Evolutionary conservation across 1,140 invertebrate species (phyloP).

Genomic region (Neodiprion virginianus): DNA sequence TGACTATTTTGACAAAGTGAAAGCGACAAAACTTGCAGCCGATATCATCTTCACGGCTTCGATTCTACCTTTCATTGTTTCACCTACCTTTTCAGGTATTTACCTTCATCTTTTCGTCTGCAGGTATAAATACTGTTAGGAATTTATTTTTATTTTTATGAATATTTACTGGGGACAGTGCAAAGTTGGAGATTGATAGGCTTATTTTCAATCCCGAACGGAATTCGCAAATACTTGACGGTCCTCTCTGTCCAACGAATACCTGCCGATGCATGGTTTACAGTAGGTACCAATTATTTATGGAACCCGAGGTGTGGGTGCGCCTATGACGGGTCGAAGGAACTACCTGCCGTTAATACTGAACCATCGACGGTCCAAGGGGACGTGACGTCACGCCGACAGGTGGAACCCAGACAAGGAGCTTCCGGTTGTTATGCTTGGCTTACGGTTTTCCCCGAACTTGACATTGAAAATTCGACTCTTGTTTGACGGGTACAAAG

Average conservation of each 20-base stretch:
- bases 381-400: conserved; percentile 38
- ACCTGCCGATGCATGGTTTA: not conserved
- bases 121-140: not conserved
- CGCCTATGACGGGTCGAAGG: not conserved
- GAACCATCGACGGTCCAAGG: conserved; percentile 22
- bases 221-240: not conserved
- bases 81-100: not conserved
- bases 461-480: conserved; percentile 10
- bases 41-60: not conserved
- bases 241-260: not conserved
- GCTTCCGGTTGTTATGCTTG: conserved; percentile 35
- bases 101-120: not conserved
- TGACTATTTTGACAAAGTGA: not conserved
- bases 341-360: not conserved
- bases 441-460: conserved; percentile 1
- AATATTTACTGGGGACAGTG: not conserved
- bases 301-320: not conserved
- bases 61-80: not conserved
- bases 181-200: not conserved
- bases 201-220: not conserved
- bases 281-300: not conserved
- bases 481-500: not conserved
- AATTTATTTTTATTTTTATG: not conserved
- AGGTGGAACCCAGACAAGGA: conserved; percentile 32
- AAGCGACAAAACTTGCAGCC: not conserved